Base-by-base conservation (phyloP, 2,113 vertebrate genomes). In the Pholis gunnellus region DNA sequence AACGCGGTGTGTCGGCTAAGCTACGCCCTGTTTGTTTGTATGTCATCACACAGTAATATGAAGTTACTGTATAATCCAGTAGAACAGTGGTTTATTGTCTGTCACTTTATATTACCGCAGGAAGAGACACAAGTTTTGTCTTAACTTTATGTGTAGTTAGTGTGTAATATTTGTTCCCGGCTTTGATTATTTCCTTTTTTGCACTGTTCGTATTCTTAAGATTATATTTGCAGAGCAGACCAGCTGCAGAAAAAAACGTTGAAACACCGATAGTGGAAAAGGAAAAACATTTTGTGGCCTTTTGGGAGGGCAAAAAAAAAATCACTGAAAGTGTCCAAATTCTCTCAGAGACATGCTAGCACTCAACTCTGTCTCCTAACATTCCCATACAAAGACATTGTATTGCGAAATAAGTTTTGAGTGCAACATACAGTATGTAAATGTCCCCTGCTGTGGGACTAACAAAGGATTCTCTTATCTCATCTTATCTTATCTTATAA, bases 31-130 rank as follows among this genome's bases (percentile, higher is more conserved):
- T 38, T 25, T n/a, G 29, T 15, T 65, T 27, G 31, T 9, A 18
- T 65, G 70, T 72, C 50, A 81, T 84, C 48, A 66, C 79, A 31
- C 69, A 14, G 67, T 54, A 25, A 81, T 84, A 81, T 67, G 11
- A 81, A 73, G 82, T 91, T 88, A 78, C 54, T 87, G 69, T 84
- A 25, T 88, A 89, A 88, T 79, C 85, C 81, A 77, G 64, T 1
- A 4, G 29, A 50, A 68, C 57, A 85, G 8, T n/a, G 9, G 20
- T 71, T 73, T 68, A 79, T 54, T 79, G 79, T 60, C 31, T 20
- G 20, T 40, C 46, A 3, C 44, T 3, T 38, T 38, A 17, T 72
- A 18, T 52, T 17, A 17, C 25, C 70, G 38, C 44, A 4, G 44
- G 20, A 6, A 46, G 2, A 20, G 11, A 67, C 46, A 25, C 17